Evolutionary conservation across 30 jellyfish, hydroid and myxozoan species (phyloP).

Genomic region (Chrysaora quinquecirrha): DNA sequence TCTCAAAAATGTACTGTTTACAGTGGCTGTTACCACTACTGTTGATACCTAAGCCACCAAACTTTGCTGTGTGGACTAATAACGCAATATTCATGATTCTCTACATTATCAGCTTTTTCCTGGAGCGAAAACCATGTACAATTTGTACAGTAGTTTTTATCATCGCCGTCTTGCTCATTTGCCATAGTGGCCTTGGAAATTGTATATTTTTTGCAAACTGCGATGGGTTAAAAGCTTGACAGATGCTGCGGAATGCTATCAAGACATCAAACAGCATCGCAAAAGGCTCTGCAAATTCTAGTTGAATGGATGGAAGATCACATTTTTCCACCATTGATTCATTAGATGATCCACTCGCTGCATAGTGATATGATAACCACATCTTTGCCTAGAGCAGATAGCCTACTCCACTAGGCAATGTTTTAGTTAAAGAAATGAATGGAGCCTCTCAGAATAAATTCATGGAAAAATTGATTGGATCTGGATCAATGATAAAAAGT

Average conservation of each 20-base stretch:
- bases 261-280: too few species aligned
- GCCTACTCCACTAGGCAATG: neutral
- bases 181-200: constrained; percentile 77
- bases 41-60: constrained; percentile 73
- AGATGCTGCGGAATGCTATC: too few species aligned
- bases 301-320: too few species aligned
- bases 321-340: too few species aligned
- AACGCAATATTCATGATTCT: constrained; percentile 61
- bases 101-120: constrained; percentile 60
- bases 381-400: neutral
- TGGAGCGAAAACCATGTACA: constrained; percentile 79
- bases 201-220: constrained; percentile 64
- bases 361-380: neutral
- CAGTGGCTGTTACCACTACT: constrained; percentile 80
- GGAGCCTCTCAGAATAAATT: too few species aligned
- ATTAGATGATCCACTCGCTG: too few species aligned
- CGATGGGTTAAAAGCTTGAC: constrained; percentile 46
- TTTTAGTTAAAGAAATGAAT: too few species aligned
- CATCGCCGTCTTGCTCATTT: constrained; percentile 59
- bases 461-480: too few species aligned
- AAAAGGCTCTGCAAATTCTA: too few species aligned
- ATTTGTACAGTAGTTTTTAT: constrained; percentile 69
- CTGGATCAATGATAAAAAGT: too few species aligned
- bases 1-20: constrained; percentile 82
- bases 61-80: constrained; percentile 65